A percentile compares a stretch with the other conserved stretches of the same genome.
phyloP scores from a whole-genome alignment of 2,888 invertebrate genomes.

The Isoperla grammatica region DNA sequence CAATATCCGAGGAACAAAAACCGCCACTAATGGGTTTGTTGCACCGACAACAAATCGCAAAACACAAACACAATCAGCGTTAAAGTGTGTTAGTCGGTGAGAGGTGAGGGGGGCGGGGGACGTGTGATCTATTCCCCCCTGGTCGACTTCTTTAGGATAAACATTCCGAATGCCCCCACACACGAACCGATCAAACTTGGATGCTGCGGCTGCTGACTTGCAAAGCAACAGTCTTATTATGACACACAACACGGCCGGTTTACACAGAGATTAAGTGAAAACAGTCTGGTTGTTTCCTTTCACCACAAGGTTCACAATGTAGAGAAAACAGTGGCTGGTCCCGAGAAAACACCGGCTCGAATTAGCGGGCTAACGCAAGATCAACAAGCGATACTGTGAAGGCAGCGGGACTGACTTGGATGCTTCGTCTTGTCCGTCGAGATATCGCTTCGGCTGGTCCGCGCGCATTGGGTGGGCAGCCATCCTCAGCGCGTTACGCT shows the following conservation, averaged over 20 bases:
- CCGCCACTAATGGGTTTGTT: slow-evolving; percentile 2
- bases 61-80: slow-evolving; percentile 23
- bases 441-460: slow-evolving; percentile 31
- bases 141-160: slow-evolving; percentile 14
- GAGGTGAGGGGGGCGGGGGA: slow-evolving; percentile 9
- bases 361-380: slow-evolving; percentile 39
- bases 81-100: slow-evolving; percentile 16
- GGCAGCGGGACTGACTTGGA: slow-evolving; percentile 48
- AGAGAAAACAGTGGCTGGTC: slow-evolving; percentile 37
- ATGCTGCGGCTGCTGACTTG: slow-evolving; percentile 16
- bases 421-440: slow-evolving; percentile 34
- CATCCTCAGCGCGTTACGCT: slow-evolving; percentile 35
- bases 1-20: slow-evolving; percentile 7
- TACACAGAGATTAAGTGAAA: slow-evolving; percentile 64
- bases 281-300: slow-evolving; percentile 49
- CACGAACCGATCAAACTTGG: slow-evolving; percentile 10
- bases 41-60: slow-evolving; percentile 8
- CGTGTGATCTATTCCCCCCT: neutral
- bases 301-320: slow-evolving; percentile 37
- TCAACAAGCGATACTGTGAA: slow-evolving; percentile 35
- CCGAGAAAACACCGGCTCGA: slow-evolving; percentile 51
- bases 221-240: slow-evolving; percentile 55
- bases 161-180: slow-evolving; percentile 15
- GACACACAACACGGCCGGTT: slow-evolving; percentile 79
- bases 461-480: slow-evolving; percentile 33